phyloP scores from a whole-genome alignment of 2,113 vertebrate species.

The Pachypanchax playfairii region DNA sequence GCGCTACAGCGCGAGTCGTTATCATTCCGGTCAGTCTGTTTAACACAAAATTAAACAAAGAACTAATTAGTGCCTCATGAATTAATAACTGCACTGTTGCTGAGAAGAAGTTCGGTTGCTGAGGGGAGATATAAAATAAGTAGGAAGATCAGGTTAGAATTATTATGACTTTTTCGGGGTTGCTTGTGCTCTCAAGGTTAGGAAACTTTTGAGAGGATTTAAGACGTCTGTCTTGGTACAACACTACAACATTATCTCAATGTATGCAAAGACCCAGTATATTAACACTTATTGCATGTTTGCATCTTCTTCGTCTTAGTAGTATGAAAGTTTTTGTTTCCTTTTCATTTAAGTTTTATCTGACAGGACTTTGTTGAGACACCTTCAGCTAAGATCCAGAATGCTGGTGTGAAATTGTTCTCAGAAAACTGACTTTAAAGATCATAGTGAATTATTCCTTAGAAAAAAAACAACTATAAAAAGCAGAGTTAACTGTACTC shows the following conservation, averaged over 20 bases:
- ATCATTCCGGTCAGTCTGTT: slow-evolving; percentile 99
- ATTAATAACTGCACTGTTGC: slow-evolving; percentile 99
- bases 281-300: neutral
- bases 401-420: slow-evolving; percentile 83
- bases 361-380: slow-evolving; percentile 71
- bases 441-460: slow-evolving; percentile 90
- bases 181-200: slow-evolving; percentile 83
- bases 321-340: neutral
- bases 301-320: slow-evolving; percentile 1
- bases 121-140: slow-evolving; percentile 99
- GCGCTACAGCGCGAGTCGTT: slow-evolving; percentile 97
- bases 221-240: slow-evolving; percentile 56
- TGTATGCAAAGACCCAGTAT: too few relatives aligned
- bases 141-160: slow-evolving; percentile 88
- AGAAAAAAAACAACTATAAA: slow-evolving; percentile 78
- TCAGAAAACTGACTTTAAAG: slow-evolving; percentile 87
- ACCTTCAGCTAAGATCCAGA: slow-evolving; percentile 82
- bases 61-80: slow-evolving; percentile 99
- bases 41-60: slow-evolving; percentile 99
- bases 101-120: slow-evolving; percentile 95
- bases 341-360: neutral
- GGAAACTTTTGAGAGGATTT: slow-evolving; percentile 81
- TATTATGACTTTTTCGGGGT: slow-evolving; percentile 83
- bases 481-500: slow-evolving; percentile 53
- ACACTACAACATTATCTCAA: too few relatives aligned